Conservation (phyloP, 2,888 invertebrate genomes). For the Lacanobia oleracea region DNA sequence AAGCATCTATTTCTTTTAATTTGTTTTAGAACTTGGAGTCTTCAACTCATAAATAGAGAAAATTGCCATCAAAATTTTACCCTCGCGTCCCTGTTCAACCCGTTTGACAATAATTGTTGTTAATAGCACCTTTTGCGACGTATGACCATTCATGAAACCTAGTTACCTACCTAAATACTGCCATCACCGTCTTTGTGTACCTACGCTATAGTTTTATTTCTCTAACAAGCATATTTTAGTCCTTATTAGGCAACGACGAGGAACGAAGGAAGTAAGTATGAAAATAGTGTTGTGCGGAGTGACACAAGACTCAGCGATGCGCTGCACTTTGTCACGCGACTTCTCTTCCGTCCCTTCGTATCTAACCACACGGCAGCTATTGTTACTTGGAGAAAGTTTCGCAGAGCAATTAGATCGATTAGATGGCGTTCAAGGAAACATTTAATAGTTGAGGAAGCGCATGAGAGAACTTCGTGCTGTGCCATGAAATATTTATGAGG, state of each 20-base stretch:
- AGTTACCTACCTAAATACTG: too few species aligned
- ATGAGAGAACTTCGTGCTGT: slow-evolving; percentile 48
- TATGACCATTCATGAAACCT: too few species aligned
- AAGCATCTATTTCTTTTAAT: too few species aligned
- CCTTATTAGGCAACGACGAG: slow-evolving; percentile 43
- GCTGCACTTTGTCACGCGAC: slow-evolving; percentile 49
- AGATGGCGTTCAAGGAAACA: slow-evolving; percentile 69
- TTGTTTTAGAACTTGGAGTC: too few species aligned
- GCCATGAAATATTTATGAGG: slow-evolving; percentile 52
- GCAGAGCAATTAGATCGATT: slow-evolving; percentile 72
- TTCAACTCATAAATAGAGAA: too few species aligned
- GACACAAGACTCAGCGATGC: slow-evolving; percentile 46
- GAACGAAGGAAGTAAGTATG: slow-evolving; percentile 62
- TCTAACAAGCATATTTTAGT: slow-evolving; percentile 41
- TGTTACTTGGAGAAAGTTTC: slow-evolving; percentile 78
- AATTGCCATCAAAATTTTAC: too few species aligned
- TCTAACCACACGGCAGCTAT: slow-evolving; percentile 71
- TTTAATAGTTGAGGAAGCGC: slow-evolving; percentile 51
- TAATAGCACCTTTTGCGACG: background rate
- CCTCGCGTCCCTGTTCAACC: too few species aligned
- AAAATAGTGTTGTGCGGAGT: slow-evolving; percentile 56
- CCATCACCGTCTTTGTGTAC: background rate
- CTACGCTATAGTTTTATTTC: slow-evolving; percentile 4
- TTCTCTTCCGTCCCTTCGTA: slow-evolving; percentile 69
- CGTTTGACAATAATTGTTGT: too few species aligned